These are phyloP conservation scores for Pomatostomus ruficeps DNA, from an alignment of 2,113 vertebrate species.

Conservation along the genomic window DNA sequence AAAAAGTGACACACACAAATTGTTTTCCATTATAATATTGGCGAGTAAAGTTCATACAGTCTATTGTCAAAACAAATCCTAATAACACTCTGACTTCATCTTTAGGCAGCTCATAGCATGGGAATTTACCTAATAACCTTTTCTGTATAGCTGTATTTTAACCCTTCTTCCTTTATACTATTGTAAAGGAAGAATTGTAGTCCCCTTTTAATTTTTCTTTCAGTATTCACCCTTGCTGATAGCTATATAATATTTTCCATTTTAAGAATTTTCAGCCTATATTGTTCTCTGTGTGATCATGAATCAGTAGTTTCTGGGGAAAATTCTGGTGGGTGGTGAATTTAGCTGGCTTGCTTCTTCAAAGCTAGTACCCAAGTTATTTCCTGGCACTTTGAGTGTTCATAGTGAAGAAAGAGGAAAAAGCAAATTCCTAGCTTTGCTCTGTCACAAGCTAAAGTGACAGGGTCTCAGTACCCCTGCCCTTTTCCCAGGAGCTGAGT, in stretches of 20 bases:
- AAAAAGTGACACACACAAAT: background rate
- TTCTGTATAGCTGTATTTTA: background rate
- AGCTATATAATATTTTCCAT: background rate
- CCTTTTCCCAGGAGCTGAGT: background rate
- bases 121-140: background rate
- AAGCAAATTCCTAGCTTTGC: background rate
- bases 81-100: background rate
- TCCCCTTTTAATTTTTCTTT: background rate
- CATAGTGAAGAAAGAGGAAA: background rate
- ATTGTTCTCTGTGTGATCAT: background rate
- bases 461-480: background rate
- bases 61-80: conserved; percentile 21
- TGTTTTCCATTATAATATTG: background rate
- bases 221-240: background rate
- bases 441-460: background rate
- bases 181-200: background rate
- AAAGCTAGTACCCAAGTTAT: background rate
- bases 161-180: background rate
- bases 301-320: background rate
- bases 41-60: background rate
- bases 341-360: background rate
- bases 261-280: background rate
- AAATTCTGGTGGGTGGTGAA: background rate
- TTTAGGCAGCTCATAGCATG: background rate
- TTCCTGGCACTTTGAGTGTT: background rate